Evolutionary conservation across 2,113 vertebrate species (phyloP).

Genomic region (Pica pica): DNA sequence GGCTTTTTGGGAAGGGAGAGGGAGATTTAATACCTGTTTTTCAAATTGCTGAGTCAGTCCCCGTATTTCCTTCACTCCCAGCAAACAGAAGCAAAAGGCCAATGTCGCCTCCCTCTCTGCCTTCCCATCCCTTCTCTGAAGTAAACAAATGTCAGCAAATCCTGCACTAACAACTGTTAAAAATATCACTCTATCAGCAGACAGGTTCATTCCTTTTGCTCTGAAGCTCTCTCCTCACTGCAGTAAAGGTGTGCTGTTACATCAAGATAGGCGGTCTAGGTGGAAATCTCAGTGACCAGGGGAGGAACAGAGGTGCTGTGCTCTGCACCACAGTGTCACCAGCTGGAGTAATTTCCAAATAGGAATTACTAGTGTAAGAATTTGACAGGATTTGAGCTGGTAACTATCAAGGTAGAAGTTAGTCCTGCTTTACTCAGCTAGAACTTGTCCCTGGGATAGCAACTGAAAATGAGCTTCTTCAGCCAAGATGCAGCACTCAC

Average conservation of each 20-base stretch:
- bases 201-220: neutral
- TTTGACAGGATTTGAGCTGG: neutral
- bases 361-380: neutral
- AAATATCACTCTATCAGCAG: slow-evolving; percentile 29
- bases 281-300: neutral
- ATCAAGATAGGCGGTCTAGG: neutral
- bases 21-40: neutral
- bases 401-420: neutral
- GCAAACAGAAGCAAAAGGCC: neutral
- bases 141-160: slow-evolving; percentile 51
- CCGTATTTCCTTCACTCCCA: neutral
- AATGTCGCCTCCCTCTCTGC: neutral
- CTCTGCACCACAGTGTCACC: neutral
- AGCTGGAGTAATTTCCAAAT: neutral
- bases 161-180: neutral
- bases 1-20: neutral
- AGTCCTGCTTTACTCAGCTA: neutral
- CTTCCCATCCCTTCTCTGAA: neutral
- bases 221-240: neutral
- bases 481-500: neutral
- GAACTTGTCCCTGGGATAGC: neutral
- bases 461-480: neutral
- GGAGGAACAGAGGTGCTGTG: fast-evolving
- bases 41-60: slow-evolving; percentile 5
- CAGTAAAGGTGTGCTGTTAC: neutral